A percentile compares a stretch with the other conserved stretches of the same genome.
These are phyloP conservation scores for Tetranychus urticae DNA, from an alignment of 1,140 invertebrate species.

Conservation along the genomic window DNA sequence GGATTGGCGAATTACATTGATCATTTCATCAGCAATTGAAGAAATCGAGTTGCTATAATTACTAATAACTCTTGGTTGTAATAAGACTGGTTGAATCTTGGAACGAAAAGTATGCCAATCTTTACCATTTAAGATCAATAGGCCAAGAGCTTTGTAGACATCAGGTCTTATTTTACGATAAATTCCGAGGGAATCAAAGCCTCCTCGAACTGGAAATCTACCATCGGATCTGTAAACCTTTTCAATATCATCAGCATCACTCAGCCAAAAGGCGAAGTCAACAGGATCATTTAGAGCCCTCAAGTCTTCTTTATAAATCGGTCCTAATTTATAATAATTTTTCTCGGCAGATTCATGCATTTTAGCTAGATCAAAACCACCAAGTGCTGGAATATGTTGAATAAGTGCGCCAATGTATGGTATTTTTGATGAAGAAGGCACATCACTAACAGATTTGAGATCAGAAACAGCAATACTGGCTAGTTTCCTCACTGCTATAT, in stretches of 20 bases:
- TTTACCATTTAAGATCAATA: slow-evolving; percentile 56
- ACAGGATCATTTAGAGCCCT: slow-evolving; percentile 11
- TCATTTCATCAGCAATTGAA: slow-evolving; percentile 36
- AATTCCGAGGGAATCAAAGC: slow-evolving; percentile 48
- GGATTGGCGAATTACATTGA: slow-evolving; percentile 15
- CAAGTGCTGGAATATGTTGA: no score
- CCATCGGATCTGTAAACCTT: slow-evolving; percentile 24
- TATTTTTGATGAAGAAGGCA: no score
- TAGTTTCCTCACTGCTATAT: no score
- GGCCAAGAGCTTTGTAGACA: slow-evolving; percentile 49
- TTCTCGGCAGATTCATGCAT: slow-evolving; percentile 54
- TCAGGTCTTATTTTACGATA: slow-evolving; percentile 43
- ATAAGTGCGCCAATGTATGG: no score
- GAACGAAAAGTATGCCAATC: slow-evolving; percentile 55
- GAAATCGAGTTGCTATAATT: slow-evolving; percentile 36
- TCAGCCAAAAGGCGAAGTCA: slow-evolving; percentile 6
- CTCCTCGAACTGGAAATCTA: slow-evolving; percentile 45
- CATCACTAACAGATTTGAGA: no score
- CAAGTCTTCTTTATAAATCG: slow-evolving; percentile 15
- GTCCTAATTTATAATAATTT: slow-evolving; percentile 26
- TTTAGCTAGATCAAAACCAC: slow-evolving; percentile 28
- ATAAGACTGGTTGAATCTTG: slow-evolving; percentile 40
- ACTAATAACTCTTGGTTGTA: slow-evolving; percentile 38
- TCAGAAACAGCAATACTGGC: no score
- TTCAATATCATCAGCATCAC: slow-evolving; percentile 18